A percentile compares a stretch with the other conserved stretches of the same genome.
Evolutionary conservation across 2,797 vertebrate genomes (phyloP).

Genomic region (Galagoides demidoff): DNA sequence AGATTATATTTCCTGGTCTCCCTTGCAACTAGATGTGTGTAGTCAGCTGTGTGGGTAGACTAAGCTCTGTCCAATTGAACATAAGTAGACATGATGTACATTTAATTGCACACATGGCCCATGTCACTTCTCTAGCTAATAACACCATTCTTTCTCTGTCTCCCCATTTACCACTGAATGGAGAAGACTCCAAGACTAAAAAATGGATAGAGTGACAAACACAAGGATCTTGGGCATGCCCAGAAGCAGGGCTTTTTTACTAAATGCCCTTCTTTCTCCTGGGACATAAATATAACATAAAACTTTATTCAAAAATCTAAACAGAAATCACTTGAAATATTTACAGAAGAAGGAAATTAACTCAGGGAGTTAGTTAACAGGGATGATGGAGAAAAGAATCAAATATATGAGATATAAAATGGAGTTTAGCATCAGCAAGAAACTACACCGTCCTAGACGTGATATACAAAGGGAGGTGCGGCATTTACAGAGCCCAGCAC

Average conservation of each 20-base stretch:
- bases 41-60: background rate
- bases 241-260: background rate
- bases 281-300: background rate
- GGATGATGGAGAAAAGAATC: background rate
- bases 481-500: background rate
- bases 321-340: background rate
- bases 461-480: background rate
- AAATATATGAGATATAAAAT: background rate
- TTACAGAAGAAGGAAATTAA: background rate
- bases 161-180: background rate
- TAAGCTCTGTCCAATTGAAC: background rate
- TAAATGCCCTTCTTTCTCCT: background rate
- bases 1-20: background rate
- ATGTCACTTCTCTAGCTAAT: background rate
- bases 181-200: background rate
- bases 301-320: background rate
- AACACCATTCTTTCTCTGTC: background rate
- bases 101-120: background rate
- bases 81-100: background rate
- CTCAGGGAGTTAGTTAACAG: background rate
- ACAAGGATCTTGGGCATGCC: background rate
- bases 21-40: background rate
- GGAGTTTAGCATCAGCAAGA: background rate
- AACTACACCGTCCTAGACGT: background rate
- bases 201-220: background rate